Conservation (phyloP, 1,140 invertebrate species). For the Sycobia sp. region DNA sequence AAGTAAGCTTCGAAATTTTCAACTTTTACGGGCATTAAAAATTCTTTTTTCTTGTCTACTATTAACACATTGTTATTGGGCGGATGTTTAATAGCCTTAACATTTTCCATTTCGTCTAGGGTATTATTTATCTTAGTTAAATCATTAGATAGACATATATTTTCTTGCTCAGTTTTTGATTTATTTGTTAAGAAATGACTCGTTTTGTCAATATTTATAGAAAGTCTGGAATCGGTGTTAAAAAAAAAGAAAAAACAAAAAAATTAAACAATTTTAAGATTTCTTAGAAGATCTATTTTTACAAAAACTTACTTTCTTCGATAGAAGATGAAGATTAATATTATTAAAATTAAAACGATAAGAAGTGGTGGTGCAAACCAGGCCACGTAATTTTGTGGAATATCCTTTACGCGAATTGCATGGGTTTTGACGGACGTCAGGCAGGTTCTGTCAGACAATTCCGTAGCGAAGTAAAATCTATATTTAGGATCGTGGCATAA, state of each 20-base stretch:
- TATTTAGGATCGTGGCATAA: background rate
- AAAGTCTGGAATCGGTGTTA: no score
- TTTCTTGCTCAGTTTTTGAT: slow-evolving; percentile 21
- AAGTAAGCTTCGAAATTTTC: slow-evolving; percentile 47
- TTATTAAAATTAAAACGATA: slow-evolving; percentile 2
- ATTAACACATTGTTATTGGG: slow-evolving; percentile 3
- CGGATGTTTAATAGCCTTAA: slow-evolving; percentile 1
- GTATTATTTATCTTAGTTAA: slow-evolving; percentile 10
- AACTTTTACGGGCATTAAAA: slow-evolving; percentile 33
- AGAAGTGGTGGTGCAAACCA: slow-evolving; percentile 37
- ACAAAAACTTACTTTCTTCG: slow-evolving; percentile 29
- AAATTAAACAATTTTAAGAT: no score
- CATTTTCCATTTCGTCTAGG: background rate
- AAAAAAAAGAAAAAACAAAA: no score
- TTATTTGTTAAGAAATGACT: slow-evolving; percentile 16
- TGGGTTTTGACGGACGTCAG: slow-evolving; percentile 15
- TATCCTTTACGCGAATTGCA: slow-evolving; percentile 14
- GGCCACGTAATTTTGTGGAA: background rate
- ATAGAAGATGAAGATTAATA: slow-evolving; percentile 17
- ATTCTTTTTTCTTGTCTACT: slow-evolving; percentile 4
- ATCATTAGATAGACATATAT: slow-evolving; percentile 20
- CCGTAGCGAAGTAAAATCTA: no score
- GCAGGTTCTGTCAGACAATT: no score
- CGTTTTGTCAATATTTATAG: no score
- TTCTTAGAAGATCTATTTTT: no score